Percentiles rank a stretch among this genome's conserved stretches.
phyloP scores from a whole-genome alignment of 1,140 invertebrate genomes.

The Xylocopa sonorina region DNA sequence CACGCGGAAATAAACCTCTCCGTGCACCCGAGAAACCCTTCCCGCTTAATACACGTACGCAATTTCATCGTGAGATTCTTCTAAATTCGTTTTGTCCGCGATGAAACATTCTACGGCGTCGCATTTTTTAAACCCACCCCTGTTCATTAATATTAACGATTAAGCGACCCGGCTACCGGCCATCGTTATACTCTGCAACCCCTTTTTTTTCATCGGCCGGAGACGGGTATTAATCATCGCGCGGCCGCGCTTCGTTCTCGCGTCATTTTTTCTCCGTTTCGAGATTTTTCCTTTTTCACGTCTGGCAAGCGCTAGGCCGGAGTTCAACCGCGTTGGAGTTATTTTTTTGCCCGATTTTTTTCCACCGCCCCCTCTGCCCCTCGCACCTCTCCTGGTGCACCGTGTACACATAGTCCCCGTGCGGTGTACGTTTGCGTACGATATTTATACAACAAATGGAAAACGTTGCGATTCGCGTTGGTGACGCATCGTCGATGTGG shows the following conservation, averaged over 20 bases:
- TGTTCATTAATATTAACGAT: constrained; percentile 43
- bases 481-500: constrained; percentile 71
- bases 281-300: constrained; percentile 1
- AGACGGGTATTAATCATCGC: constrained; percentile 39
- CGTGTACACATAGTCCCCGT: background rate
- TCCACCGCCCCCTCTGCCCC: background rate
- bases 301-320: background rate
- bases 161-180: background rate
- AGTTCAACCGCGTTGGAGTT: constrained; percentile 3
- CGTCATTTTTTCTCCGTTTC: constrained; percentile 26
- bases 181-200: constrained; percentile 16
- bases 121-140: constrained; percentile 23
- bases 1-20: background rate
- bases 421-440: background rate
- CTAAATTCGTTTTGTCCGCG: constrained; percentile 1
- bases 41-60: background rate
- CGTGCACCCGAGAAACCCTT: background rate
- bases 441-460: constrained; percentile 35
- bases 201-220: background rate
- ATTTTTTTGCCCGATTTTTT: constrained; percentile 25
- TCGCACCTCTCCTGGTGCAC: background rate
- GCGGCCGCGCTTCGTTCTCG: constrained; percentile 10
- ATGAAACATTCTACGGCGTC: background rate
- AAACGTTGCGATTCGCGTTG: constrained; percentile 15
- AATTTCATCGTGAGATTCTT: background rate